Percentiles rank a stretch among this genome's conserved stretches.
Evolutionary conservation across 2,888 invertebrate species (phyloP).

Genomic region (Gibbula magus): DNA sequence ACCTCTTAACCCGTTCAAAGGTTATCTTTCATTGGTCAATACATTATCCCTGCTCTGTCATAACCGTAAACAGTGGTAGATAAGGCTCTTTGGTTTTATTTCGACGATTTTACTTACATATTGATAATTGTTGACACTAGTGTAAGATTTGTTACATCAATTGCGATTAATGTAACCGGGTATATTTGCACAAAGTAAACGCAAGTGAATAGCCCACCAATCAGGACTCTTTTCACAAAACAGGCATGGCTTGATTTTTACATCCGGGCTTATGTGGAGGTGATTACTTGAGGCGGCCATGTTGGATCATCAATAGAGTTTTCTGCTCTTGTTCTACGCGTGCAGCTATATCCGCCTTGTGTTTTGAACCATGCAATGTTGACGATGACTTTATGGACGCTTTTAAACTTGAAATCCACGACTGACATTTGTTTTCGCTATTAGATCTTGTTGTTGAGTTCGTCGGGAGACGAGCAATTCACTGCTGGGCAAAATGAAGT

Average conservation of each 20-base stretch:
- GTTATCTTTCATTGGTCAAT: constrained; percentile 5
- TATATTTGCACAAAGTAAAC: neutral
- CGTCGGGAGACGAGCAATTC: neutral
- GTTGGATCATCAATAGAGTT: constrained; percentile 25
- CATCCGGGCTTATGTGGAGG: constrained; percentile 20
- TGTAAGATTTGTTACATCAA: too few relatives aligned
- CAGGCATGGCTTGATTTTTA: constrained; percentile 6
- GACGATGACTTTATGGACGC: constrained; percentile 3
- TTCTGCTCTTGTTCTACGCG: neutral
- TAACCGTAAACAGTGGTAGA: too few relatives aligned
- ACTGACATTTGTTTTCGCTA: neutral
- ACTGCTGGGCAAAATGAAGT: neutral
- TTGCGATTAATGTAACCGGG: neutral
- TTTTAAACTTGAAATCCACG: neutral
- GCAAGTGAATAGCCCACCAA: neutral
- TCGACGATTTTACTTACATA: too few relatives aligned
- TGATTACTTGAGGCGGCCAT: constrained; percentile 21
- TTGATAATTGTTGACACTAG: too few relatives aligned
- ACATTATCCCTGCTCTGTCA: neutral
- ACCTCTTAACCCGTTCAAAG: neutral
- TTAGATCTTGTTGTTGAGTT: neutral
- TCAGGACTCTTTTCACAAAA: neutral
- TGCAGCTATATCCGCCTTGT: neutral
- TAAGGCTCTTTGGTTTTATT: too few relatives aligned
- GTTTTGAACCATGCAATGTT: neutral